phyloP scores from a whole-genome alignment of 2,888 invertebrate genomes.

The Terebella lapidaria region DNA sequence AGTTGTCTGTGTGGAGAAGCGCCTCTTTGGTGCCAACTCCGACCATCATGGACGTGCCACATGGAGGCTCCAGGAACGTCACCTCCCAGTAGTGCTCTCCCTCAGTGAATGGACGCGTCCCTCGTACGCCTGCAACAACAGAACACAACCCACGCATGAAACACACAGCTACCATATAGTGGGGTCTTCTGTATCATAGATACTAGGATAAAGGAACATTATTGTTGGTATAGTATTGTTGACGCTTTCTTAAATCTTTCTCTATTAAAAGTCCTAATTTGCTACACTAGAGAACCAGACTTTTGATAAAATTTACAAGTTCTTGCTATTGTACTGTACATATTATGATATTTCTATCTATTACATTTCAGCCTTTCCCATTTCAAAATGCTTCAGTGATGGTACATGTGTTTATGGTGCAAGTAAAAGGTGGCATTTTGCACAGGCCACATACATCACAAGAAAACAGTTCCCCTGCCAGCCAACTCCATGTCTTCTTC shows the following conservation, averaged over 20 bases:
- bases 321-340: too few species aligned
- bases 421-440: neutral
- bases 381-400: too few species aligned
- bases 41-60: slow-evolving; percentile 42
- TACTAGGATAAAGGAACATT: too few species aligned
- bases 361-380: too few species aligned
- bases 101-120: slow-evolving; percentile 16
- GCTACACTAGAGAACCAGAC: too few species aligned
- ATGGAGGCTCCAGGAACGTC: slow-evolving; percentile 35
- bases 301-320: too few species aligned
- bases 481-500: neutral
- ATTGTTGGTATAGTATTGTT: too few species aligned
- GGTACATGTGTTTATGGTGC: neutral
- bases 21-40: slow-evolving; percentile 38
- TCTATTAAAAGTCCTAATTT: neutral
- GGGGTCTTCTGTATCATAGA: too few species aligned
- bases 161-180: too few species aligned
- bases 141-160: too few species aligned
- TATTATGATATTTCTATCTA: too few species aligned
- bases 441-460: neutral
- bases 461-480: neutral
- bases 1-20: slow-evolving; percentile 28
- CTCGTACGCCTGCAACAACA: slow-evolving; percentile 21
- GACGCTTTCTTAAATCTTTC: too few species aligned
- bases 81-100: slow-evolving; percentile 44